phyloP scores from a whole-genome alignment of 2,888 invertebrate species.

The Deilephila elpenor region DNA sequence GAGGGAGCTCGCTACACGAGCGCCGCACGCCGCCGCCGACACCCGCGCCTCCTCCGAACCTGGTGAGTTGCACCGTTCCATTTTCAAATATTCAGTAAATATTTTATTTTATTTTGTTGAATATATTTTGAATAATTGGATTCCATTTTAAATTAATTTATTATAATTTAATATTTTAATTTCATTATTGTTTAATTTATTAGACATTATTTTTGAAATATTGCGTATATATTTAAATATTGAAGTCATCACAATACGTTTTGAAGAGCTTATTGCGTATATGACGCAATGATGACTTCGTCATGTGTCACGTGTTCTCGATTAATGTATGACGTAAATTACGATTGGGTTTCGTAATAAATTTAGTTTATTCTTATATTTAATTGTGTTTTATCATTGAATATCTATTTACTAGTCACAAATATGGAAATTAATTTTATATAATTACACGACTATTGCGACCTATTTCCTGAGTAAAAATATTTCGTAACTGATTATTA shows the following conservation, averaged over 20 bases:
- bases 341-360: not conserved
- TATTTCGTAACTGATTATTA: conserved; percentile 4
- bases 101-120: not conserved
- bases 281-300: not conserved
- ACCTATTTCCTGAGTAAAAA: not conserved
- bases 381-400: not conserved
- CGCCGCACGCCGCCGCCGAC: conserved; percentile 26
- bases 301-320: not conserved
- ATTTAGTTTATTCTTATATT: not conserved
- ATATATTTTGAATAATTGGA: not conserved
- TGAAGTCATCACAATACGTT: not conserved
- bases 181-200: not conserved
- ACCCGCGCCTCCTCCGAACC: conserved; percentile 25
- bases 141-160: not conserved
- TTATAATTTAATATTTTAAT: not conserved
- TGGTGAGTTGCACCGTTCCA: conserved; percentile 25
- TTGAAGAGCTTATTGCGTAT: too few species aligned
- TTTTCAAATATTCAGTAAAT: not conserved
- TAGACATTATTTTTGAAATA: not conserved
- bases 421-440: not conserved
- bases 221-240: not conserved
- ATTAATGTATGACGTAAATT: not conserved
- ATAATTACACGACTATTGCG: not conserved
- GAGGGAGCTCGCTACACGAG: conserved; percentile 10
- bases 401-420: not conserved